These are phyloP conservation scores for Typhlichthys subterraneus DNA, from an alignment of 2,797 vertebrate genomes.

Conservation along the genomic window DNA sequence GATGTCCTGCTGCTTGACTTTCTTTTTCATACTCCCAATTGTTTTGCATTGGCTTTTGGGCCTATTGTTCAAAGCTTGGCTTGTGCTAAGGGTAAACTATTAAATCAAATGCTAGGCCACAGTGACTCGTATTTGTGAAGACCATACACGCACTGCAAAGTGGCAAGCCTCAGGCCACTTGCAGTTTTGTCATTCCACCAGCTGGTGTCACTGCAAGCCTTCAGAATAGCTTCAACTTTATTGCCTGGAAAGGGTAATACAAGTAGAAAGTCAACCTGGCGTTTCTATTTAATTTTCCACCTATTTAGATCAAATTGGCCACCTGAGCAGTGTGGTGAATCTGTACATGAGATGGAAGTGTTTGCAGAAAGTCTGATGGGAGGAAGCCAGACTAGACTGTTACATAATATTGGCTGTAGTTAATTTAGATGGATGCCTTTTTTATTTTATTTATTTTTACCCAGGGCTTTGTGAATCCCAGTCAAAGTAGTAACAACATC, in stretches of 20 bases:
- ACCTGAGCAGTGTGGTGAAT: constrained; percentile 56
- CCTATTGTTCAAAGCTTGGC: too few relatives aligned
- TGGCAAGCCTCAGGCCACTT: constrained; percentile 12
- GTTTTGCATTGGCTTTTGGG: too few relatives aligned
- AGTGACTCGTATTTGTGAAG: neutral
- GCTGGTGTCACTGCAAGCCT: constrained; percentile 72
- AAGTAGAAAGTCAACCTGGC: constrained; percentile 45
- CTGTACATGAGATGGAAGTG: constrained; percentile 49
- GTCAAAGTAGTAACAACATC: constrained; percentile 50
- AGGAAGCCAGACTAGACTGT: constrained; percentile 29
- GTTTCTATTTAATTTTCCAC: constrained; percentile 65
- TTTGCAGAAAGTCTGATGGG: constrained; percentile 31
- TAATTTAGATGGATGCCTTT: constrained; percentile 42
- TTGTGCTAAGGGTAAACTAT: too few relatives aligned
- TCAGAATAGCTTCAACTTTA: constrained; percentile 24
- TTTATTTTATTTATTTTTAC: neutral
- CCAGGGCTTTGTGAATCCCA: constrained; percentile 42
- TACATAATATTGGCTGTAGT: constrained; percentile 20
- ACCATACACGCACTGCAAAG: neutral
- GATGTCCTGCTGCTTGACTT: too few relatives aligned
- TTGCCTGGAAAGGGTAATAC: constrained; percentile 29
- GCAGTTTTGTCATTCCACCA: constrained; percentile 57
- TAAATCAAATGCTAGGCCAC: neutral
- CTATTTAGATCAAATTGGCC: constrained; percentile 64
- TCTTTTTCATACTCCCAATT: too few relatives aligned